A percentile compares a stretch with the other conserved stretches of the same genome.
Evolutionary conservation across 2,113 vertebrate genomes (phyloP).

Genomic region (Vidua chalybeata): DNA sequence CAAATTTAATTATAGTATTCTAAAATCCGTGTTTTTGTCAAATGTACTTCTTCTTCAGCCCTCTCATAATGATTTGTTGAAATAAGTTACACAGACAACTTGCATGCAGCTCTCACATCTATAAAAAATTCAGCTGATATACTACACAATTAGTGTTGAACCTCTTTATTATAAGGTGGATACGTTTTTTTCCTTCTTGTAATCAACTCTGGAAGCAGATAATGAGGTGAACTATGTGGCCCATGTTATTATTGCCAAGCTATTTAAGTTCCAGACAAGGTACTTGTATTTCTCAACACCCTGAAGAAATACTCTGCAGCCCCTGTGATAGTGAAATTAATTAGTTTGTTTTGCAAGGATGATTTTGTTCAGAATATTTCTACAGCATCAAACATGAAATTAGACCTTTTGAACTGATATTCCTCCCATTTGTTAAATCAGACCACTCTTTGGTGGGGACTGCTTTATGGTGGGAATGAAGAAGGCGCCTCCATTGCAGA

Average conservation of each 20-base stretch:
- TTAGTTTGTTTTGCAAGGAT: not conserved
- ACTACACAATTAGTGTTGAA: not conserved
- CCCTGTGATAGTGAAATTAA: not conserved
- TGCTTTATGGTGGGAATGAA: not conserved
- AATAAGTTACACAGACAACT: not conserved
- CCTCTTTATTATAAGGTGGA: not conserved
- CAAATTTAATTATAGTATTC: not conserved
- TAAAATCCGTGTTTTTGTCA: not conserved
- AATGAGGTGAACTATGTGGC: not conserved
- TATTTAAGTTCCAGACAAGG: not conserved
- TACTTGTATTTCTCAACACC: not conserved
- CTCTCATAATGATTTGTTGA: not conserved
- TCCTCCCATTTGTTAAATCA: not conserved
- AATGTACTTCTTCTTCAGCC: not conserved
- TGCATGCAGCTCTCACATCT: not conserved
- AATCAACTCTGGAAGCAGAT: not conserved
- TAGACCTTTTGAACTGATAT: not conserved
- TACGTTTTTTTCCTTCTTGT: not conserved
- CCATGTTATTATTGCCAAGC: not conserved
- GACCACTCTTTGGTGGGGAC: not conserved
- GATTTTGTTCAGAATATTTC: not conserved
- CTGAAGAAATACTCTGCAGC: not conserved
- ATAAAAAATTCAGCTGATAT: not conserved
- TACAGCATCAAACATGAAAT: not conserved
- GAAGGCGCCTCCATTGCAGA: not conserved